Conservation (phyloP, 1,140 invertebrate species). For the Zaprionus davidi region DNA sequence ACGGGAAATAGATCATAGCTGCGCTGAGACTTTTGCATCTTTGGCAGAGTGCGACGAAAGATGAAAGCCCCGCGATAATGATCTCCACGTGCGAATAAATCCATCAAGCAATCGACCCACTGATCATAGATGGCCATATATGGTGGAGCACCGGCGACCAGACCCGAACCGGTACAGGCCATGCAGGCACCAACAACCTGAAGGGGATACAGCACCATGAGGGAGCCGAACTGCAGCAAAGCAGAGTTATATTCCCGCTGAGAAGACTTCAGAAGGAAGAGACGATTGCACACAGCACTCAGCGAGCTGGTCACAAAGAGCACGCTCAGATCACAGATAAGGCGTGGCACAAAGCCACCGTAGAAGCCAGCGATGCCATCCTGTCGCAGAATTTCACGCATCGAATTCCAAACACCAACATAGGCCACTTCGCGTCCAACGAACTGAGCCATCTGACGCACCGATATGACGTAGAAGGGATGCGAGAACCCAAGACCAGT, state of each 20-base stretch:
- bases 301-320: constrained; percentile 36
- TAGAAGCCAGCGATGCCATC: constrained; percentile 45
- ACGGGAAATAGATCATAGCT: constrained; percentile 12
- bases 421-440: constrained; percentile 48
- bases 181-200: constrained; percentile 61
- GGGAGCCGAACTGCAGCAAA: constrained; percentile 43
- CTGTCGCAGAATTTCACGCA: background rate
- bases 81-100: constrained; percentile 49
- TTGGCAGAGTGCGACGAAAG: constrained; percentile 54
- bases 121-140: constrained; percentile 59
- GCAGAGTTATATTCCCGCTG: constrained; percentile 41
- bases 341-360: constrained; percentile 48
- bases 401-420: constrained; percentile 1
- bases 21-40: constrained; percentile 21
- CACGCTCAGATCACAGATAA: constrained; percentile 44
- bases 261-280: background rate
- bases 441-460: constrained; percentile 65
- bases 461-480: constrained; percentile 56
- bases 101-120: constrained; percentile 57
- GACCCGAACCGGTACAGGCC: constrained; percentile 49
- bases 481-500: constrained; percentile 48
- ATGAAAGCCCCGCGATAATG: constrained; percentile 53
- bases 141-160: constrained; percentile 52
- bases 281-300: constrained; percentile 19
- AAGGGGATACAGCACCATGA: constrained; percentile 43